Percentiles rank a stretch among this genome's conserved stretches.
Conservation (phyloP, 2,888 invertebrate genomes). For the Hirtodrosophila cameraria region DNA sequence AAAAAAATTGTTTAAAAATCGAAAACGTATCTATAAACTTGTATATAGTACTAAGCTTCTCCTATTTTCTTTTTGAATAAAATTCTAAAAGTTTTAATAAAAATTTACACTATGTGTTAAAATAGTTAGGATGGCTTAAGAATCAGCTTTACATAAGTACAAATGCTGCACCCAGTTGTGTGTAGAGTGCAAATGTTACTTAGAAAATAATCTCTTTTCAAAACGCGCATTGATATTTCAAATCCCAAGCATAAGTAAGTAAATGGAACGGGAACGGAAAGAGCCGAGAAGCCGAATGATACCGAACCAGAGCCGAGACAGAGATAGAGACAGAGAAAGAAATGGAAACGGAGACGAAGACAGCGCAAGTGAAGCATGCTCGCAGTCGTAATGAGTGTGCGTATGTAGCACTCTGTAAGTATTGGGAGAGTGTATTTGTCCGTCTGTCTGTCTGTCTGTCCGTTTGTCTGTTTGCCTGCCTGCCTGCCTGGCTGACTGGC, state of each 20-base stretch:
- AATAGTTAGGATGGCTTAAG: neutral
- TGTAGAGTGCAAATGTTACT: slow-evolving; percentile 46
- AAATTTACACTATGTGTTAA: no score
- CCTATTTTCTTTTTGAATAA: no score
- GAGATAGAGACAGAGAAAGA: slow-evolving; percentile 7
- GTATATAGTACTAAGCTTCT: no score
- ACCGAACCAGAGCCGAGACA: slow-evolving; percentile 29
- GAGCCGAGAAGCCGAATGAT: slow-evolving; percentile 42
- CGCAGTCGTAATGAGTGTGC: slow-evolving; percentile 52
- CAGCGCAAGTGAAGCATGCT: slow-evolving; percentile 28
- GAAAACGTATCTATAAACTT: no score
- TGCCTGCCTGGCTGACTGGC: slow-evolving; percentile 18
- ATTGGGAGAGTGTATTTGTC: slow-evolving; percentile 21
- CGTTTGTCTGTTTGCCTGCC: slow-evolving; percentile 9
- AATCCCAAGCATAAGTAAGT: slow-evolving; percentile 47
- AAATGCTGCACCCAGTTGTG: neutral
- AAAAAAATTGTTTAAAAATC: no score
- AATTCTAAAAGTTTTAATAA: no score
- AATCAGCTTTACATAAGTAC: neutral
- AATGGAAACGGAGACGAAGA: slow-evolving; percentile 10
- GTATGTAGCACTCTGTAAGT: slow-evolving; percentile 22
- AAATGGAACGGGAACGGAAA: slow-evolving; percentile 69
- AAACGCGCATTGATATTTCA: slow-evolving; percentile 48
- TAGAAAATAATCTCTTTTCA: slow-evolving; percentile 48
- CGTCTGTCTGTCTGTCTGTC: slow-evolving; percentile 5